phyloP scores from a whole-genome alignment of 2,888 invertebrate genomes.

The Lutraria lutraria region DNA sequence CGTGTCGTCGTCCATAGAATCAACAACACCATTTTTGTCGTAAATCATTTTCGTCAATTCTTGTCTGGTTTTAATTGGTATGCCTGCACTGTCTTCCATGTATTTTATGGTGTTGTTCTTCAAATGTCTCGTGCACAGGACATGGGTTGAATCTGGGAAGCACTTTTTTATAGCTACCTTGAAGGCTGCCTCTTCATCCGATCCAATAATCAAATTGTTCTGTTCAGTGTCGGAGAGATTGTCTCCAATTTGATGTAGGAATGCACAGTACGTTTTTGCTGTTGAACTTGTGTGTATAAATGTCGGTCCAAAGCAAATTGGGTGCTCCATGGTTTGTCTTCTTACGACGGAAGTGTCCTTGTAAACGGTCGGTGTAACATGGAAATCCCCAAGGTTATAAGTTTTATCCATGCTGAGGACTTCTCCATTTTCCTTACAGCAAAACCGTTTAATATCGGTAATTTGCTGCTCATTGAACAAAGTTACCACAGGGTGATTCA shows the following conservation, averaged over 20 bases:
- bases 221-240: conserved; percentile 47
- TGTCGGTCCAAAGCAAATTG: conserved; percentile 53
- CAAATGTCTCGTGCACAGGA: conserved; percentile 56
- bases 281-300: conserved; percentile 50
- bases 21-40: not conserved
- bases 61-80: not conserved
- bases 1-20: conserved; percentile 23
- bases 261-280: conserved; percentile 43
- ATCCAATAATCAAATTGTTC: conserved; percentile 38
- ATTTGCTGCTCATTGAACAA: conserved; percentile 55
- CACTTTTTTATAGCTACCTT: conserved; percentile 41
- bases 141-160: conserved; percentile 46
- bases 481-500: conserved; percentile 48
- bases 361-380: conserved; percentile 51
- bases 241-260: conserved; percentile 49
- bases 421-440: conserved; percentile 33
- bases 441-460: conserved; percentile 53
- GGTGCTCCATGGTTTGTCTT: conserved; percentile 28
- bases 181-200: conserved; percentile 56
- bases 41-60: not conserved
- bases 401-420: no score
- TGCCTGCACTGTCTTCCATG: conserved; percentile 18
- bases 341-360: conserved; percentile 50
- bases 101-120: conserved; percentile 33
- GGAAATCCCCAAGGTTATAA: conserved; percentile 55